These are phyloP conservation scores for Gobio gobio DNA, from an alignment of 2,113 vertebrate genomes.

Conservation along the genomic window DNA sequence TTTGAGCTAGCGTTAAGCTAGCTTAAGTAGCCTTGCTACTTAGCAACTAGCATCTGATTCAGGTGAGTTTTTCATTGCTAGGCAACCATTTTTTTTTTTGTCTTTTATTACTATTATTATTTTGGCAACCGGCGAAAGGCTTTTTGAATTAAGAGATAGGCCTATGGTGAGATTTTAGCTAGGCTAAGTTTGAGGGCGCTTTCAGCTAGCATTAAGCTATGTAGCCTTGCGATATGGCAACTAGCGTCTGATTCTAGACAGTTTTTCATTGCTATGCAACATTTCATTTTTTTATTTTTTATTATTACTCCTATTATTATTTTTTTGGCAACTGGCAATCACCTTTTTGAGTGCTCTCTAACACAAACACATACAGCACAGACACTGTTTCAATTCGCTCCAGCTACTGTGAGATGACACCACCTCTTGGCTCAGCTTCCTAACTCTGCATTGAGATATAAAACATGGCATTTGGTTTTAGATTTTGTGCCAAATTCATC, in stretches of 20 bases:
- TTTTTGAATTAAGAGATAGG: neutral
- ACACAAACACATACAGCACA: conserved; percentile 7
- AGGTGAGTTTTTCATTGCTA: neutral
- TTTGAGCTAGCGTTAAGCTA: neutral
- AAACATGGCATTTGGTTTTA: conserved; percentile 18
- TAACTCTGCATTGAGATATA: conserved; percentile 21
- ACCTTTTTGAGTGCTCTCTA: neutral
- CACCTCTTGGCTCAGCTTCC: conserved; percentile 12
- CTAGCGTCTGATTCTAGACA: neutral
- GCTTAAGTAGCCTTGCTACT: neutral
- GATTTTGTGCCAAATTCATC: conserved; percentile 39
- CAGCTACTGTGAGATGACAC: conserved; percentile 11
- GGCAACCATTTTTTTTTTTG: neutral
- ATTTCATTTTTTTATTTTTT: neutral
- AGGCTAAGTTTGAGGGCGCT: neutral
- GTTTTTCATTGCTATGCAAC: neutral
- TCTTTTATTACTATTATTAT: neutral
- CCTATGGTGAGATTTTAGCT: neutral
- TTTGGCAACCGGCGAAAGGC: neutral
- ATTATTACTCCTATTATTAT: neutral
- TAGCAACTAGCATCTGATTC: neutral
- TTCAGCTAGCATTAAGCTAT: neutral
- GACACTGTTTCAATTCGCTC: neutral
- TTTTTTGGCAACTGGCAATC: neutral
- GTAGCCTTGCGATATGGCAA: neutral